These are phyloP conservation scores for Limnephilus auricula DNA, from an alignment of 2,888 invertebrate genomes.

Conservation along the genomic window DNA sequence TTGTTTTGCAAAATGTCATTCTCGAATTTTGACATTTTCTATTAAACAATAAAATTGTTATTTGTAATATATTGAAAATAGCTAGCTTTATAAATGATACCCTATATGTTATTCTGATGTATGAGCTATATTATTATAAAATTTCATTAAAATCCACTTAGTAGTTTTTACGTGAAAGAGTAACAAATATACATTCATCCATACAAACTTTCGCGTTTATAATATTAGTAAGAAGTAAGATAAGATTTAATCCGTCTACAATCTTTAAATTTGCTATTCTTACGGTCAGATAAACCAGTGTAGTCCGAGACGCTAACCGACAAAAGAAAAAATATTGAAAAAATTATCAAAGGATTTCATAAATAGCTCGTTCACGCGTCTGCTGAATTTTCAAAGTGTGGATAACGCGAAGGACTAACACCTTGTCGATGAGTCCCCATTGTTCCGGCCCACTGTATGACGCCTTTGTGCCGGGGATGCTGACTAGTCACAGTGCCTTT, in stretches of 20 bases:
- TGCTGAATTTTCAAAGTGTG: not conserved
- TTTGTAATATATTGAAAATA: too few relatives aligned
- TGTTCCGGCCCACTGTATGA: slow-evolving; percentile 24
- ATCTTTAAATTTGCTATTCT: not conserved
- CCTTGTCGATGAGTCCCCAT: slow-evolving; percentile 25
- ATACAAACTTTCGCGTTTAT: too few relatives aligned
- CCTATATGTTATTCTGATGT: too few relatives aligned
- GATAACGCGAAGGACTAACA: slow-evolving; percentile 11
- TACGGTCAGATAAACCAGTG: not conserved
- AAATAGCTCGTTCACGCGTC: not conserved
- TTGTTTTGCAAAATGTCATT: too few relatives aligned
- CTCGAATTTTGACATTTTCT: too few relatives aligned
- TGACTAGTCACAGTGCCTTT: slow-evolving; percentile 13
- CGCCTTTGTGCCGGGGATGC: slow-evolving; percentile 24
- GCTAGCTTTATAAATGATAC: too few relatives aligned
- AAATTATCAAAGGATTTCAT: not conserved
- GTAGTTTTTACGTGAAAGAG: too few relatives aligned
- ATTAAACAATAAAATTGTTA: too few relatives aligned
- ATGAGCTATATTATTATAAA: too few relatives aligned
- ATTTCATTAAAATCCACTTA: too few relatives aligned
- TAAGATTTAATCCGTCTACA: not conserved
- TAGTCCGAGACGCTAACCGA: not conserved
- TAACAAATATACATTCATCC: too few relatives aligned
- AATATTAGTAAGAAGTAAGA: too few relatives aligned
- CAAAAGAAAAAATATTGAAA: not conserved